These are phyloP conservation scores for Sylvia borin DNA, from an alignment of 2,797 vertebrate species.

Conservation along the genomic window DNA sequence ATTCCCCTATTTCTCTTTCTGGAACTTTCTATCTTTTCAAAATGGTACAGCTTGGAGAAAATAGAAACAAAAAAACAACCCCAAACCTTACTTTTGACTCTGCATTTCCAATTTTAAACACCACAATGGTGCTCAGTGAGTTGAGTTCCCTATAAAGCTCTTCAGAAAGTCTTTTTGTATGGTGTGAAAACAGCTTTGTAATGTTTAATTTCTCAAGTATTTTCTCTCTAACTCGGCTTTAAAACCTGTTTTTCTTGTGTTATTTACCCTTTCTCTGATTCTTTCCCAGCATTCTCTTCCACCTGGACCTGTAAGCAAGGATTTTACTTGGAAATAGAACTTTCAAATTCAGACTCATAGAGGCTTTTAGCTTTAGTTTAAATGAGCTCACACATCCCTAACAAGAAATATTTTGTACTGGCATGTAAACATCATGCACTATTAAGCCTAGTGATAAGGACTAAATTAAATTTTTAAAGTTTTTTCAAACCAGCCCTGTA, in stretches of 20 bases:
- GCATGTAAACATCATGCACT: background rate
- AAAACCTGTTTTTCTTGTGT: background rate
- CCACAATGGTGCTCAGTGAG: background rate
- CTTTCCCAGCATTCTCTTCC: background rate
- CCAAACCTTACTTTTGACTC: background rate
- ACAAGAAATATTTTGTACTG: background rate
- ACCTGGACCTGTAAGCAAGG: background rate
- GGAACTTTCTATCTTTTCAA: background rate
- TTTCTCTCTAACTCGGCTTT: background rate
- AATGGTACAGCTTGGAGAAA: background rate
- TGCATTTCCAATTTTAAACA: background rate
- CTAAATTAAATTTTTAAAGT: background rate
- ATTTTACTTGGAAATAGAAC: background rate
- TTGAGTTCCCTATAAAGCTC: background rate
- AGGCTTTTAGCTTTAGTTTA: background rate
- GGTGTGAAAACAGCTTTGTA: background rate
- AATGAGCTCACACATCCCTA: background rate
- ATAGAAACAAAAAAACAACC: background rate
- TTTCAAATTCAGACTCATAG: background rate
- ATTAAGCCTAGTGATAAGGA: background rate
- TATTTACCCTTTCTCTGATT: background rate
- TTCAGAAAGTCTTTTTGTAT: background rate
- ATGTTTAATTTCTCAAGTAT: background rate
- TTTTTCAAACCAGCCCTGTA: background rate
- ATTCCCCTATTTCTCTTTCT: background rate